Conservation (phyloP, 2,797 vertebrate genomes). For the Acanthiza pusilla region DNA sequence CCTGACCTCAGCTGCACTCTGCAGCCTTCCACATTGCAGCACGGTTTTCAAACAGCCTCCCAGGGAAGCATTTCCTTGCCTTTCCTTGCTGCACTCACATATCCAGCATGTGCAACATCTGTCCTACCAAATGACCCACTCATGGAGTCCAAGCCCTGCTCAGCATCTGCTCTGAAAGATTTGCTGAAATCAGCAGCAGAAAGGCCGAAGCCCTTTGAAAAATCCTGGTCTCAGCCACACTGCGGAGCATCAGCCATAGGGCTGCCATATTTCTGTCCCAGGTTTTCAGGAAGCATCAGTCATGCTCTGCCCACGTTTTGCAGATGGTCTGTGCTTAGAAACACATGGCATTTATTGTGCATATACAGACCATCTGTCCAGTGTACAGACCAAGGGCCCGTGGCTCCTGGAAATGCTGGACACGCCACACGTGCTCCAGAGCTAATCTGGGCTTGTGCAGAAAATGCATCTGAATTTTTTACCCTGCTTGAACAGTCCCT, state of each 20-base stretch:
- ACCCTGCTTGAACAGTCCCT: not conserved
- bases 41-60: not conserved
- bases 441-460: not conserved
- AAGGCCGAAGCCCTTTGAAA: not conserved
- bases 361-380: conserved; percentile 27
- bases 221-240: not conserved
- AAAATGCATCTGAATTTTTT: not conserved
- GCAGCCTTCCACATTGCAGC: not conserved
- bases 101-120: conserved; percentile 2
- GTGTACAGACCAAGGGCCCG: not conserved
- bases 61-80: not conserved
- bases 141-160: not conserved
- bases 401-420: not conserved
- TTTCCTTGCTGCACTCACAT: not conserved
- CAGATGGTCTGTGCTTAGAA: conserved; percentile 32
- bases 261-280: conserved; percentile 23
- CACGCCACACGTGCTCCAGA: not conserved
- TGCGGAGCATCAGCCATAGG: not conserved
- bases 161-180: not conserved
- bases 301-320: not conserved
- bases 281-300: conserved; percentile 25
- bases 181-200: not conserved
- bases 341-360: conserved; percentile 40
- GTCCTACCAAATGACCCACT: not conserved
- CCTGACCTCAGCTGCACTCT: not conserved